Evolutionary conservation across 2,888 invertebrate genomes (phyloP), one percentile per base, ranked within the genome.

Genomic region (Microctonus brassicae): DNA sequence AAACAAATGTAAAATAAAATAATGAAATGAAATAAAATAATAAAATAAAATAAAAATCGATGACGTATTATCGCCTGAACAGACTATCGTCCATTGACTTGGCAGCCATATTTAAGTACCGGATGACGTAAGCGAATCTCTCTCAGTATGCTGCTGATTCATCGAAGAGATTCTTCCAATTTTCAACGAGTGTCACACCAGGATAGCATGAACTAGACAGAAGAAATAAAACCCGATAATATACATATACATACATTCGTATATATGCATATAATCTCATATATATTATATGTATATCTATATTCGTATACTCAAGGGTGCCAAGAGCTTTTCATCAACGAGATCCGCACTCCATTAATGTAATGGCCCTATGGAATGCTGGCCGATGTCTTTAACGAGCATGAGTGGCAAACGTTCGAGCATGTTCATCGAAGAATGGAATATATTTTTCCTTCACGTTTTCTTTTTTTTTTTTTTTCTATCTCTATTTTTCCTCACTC

Each of bases 101-200:
- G 55, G 57, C 66, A 66, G 57, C 57, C 26, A 66, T 55, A 66
- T 66, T 66, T 55, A 57, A 66, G 57, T 39, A 57, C 66, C 17
- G 17, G 64, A 65, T 70, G 70, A 71, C 70, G 70, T 61, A 57
- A 61, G 65, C 70, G 70, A 71, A 66, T 65, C 65, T 61, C 65
- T 61, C 34, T 55, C 55, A 34, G 36, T 22, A 55, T 34, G 60
- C 39, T 71, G 70, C 62, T 71, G 70, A 71, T 66, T 71, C 70
- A 71, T 66, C 52, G 36, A 53, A 24, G 61, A 57, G 64, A 33
- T 64, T 64, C 64, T 53, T 53, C 64, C 13, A 53, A 26, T 22
- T 13, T 47, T 26, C 52, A 22, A 53, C 64, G 53, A 66, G 42
- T 66, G 66, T 66, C n/a, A n/a, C 66, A 66, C 66, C 57, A 39